Evolutionary conservation across 30 jellyfish, hydroid and myxozoan species (phyloP).

Genomic region (Rhopilema esculentum): DNA sequence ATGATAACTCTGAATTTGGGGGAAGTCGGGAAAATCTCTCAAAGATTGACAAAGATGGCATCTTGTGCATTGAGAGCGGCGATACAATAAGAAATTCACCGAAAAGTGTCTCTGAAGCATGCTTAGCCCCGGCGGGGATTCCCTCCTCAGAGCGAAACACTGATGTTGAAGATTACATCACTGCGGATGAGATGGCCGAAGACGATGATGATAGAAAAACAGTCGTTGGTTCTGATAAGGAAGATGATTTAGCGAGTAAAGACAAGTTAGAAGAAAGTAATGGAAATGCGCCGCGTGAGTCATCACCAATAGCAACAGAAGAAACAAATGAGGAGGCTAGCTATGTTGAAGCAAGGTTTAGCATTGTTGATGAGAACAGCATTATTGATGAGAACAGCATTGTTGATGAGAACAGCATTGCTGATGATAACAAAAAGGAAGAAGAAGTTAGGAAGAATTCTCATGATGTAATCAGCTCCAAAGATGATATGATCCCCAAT

Average conservation of each 20-base stretch:
- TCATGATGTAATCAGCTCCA: too few species aligned
- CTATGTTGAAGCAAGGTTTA: background rate
- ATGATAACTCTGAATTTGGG: constrained; percentile 14
- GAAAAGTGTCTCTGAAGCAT: too few species aligned
- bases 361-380: too few species aligned
- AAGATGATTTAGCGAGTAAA: background rate
- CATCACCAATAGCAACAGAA: background rate
- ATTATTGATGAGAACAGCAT: too few species aligned
- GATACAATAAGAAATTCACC: too few species aligned
- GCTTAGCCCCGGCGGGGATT: background rate
- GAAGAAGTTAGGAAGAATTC: too few species aligned
- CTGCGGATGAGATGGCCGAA: constrained; percentile 32
- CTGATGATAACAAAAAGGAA: too few species aligned
- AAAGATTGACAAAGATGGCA: background rate
- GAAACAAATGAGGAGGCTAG: background rate
- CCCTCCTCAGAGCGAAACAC: background rate
- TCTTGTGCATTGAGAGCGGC: too few species aligned
- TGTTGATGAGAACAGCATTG: too few species aligned
- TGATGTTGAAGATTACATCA: constrained; percentile 44
- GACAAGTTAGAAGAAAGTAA: background rate
- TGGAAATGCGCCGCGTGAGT: background rate
- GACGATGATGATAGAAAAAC: constrained; percentile 56
- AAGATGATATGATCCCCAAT: too few species aligned
- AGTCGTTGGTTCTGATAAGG: constrained; percentile 55
- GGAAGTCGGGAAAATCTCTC: background rate